Evolutionary conservation across 2,888 invertebrate species (phyloP), one percentile per base, ranked within the genome.

Genomic region (Caradrina clavipalpis): DNA sequence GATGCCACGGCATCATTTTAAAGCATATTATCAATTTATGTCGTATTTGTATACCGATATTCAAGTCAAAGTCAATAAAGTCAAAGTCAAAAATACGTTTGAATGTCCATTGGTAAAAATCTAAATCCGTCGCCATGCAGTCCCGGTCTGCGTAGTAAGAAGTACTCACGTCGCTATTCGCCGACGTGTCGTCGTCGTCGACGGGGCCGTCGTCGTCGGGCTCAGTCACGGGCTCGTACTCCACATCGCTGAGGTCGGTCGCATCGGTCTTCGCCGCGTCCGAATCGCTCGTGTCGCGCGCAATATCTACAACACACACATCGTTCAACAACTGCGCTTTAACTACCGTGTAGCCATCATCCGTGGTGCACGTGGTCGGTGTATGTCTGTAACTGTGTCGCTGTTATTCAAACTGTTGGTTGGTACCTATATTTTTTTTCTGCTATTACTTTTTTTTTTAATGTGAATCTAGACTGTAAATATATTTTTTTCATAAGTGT

Each of bases 241-340:
- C 88, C 47, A 83, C 73, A 22, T 81, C 80, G 31, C 86, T 74
- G 10, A 74, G 72, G 63, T 96, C 96, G 55, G 92, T 76, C 69
- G 56, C 53, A 10, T 73, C 69, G 26, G 86, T 88, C 22, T 87
- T 86, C 21, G 53, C 60, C 71, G 79, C 81, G 49, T 79, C 78
- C 53, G 96, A 94, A 90, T 96, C 96, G 88, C 93, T 96, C 79
- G 96, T 96, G 91, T 96, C 96, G 77, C 95, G 93, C 85, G 94
- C 96, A 90, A 91, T 86, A 95, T 96, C 96, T 96, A 95, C 90
- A 95, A 95, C 93, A 91, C 87, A 89, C 74, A 85, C 78, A 81
- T 69, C 71, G 69, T 72, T 79, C 75, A 72, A 74, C 73, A 69
- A 75, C 55, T 71, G 66, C 65, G 58, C 47, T n/a, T 31, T 22